Evolutionary conservation across 2,113 vertebrate genomes (phyloP).

Genomic region (Alligator sinensis): DNA sequence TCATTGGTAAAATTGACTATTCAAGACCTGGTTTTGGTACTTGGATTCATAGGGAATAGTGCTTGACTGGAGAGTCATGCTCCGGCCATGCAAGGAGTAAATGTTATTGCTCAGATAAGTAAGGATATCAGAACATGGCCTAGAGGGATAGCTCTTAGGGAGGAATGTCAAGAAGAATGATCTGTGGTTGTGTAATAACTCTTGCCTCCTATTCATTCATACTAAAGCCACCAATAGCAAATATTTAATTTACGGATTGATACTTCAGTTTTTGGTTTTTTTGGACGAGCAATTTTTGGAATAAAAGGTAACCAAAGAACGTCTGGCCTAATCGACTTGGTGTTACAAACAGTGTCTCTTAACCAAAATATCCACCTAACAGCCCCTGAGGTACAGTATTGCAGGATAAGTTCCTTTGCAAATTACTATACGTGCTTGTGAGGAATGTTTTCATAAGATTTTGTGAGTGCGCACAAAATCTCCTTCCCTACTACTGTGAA

Average conservation of each 20-base stretch:
- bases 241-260: constrained; percentile 27
- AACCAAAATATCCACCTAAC: not conserved
- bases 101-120: not conserved
- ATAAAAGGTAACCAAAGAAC: not conserved
- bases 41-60: not conserved
- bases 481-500: not conserved
- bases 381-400: accelerated
- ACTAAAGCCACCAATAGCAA: not conserved
- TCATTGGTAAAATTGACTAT: accelerated
- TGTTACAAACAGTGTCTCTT: not conserved
- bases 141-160: not conserved
- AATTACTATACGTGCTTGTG: too few relatives aligned
- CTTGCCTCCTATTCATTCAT: not conserved
- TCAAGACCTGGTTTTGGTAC: not conserved
- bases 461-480: not conserved
- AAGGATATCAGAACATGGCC: not conserved
- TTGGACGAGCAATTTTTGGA: not conserved
- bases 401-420: not conserved
- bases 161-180: constrained; percentile 20
- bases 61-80: accelerated
- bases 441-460: too few relatives aligned
- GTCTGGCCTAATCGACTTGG: not conserved
- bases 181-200: constrained; percentile 35
- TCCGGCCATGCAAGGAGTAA: not conserved
- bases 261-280: constrained; percentile 25